Base-by-base conservation (phyloP, 2,888 invertebrate genomes). In the Imbricaverruca yamaguchii region DNA sequence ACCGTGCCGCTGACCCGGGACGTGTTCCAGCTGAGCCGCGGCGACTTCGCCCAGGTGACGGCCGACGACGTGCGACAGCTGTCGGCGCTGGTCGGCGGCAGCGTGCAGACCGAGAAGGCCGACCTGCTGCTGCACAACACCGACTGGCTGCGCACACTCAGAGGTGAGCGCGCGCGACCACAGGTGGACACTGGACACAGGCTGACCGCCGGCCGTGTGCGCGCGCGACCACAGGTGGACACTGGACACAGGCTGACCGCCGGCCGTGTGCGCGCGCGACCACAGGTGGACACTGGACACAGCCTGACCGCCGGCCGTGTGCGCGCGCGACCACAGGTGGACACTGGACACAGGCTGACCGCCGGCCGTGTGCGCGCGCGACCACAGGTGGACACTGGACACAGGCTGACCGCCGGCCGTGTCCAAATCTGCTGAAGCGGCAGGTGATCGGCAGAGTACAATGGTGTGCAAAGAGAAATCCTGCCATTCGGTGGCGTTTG, bases 111-210 rank as follows among this genome's bases (percentile, higher is more conserved):
- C 6, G 67, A 61, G 6, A n/a, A 11, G 21, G 78, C 57, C 3
- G 55, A 81, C 21, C 65, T 81, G 56, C 69, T 63, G 55, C 25
- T 39, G 21, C 95, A 93, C 87, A 98, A 98, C 86, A 91, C 92
- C 81, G 98, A 97, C 88, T 97, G 95, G 94, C 90, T 94, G 84
- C 93, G 78, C 12, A 13, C 78, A 2, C 57, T 78, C 23, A 78
- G 78, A 56, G 78, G 78, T 78, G 13, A 23, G 53, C 18, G 18
- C 18, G 61, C 61, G 61, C 18, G 7, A n/a, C n/a, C n/a, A 23
- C 39, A 39, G 39, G 39, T 39, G 39, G 39, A 39, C 39, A 39
- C 39, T 39, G 39, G 39, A 39, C 39, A 39, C 39, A 39, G 39
- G 39, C 39, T 4, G 39, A 39, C 39, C 39, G 4, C 39, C 39